Conservation (phyloP, 2,113 vertebrate species). For the Xiphias gladius region DNA sequence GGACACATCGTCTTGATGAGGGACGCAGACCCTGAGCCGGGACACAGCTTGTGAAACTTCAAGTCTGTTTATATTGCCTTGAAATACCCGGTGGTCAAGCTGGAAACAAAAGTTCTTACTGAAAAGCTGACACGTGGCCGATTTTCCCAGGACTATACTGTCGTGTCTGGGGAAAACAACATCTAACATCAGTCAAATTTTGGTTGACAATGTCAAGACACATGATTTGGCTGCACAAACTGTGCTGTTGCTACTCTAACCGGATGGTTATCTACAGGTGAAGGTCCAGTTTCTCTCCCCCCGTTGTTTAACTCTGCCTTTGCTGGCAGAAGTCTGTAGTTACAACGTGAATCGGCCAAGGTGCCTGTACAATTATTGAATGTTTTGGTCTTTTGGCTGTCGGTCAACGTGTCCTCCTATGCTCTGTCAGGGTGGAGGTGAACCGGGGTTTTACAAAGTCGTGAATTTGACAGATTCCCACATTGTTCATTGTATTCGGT, state of each 20-base stretch:
- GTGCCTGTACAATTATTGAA: constrained; percentile 23
- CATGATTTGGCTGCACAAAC: constrained; percentile 5
- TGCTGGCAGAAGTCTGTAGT: neutral
- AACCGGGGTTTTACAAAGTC: neutral
- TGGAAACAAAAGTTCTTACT: neutral
- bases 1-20: neutral
- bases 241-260: neutral
- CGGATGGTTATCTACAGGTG: constrained; percentile 26
- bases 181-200: neutral
- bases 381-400: constrained; percentile 31
- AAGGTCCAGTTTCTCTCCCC: neutral
- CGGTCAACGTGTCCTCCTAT: constrained; percentile 29
- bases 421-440: neutral
- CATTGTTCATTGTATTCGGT: constrained; percentile 42
- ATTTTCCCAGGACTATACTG: neutral
- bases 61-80: neutral
- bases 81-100: constrained; percentile 12
- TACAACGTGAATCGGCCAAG: neutral
- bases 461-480: constrained; percentile 31
- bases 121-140: constrained; percentile 5
- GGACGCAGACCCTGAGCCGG: neutral
- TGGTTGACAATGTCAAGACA: neutral
- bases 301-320: constrained; percentile 7
- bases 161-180: constrained; percentile 1
- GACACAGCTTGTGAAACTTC: neutral